Evolutionary conservation across 2,113 vertebrate species (phyloP), one percentile per base, ranked within the genome.

Genomic region (Jacana jacana): DNA sequence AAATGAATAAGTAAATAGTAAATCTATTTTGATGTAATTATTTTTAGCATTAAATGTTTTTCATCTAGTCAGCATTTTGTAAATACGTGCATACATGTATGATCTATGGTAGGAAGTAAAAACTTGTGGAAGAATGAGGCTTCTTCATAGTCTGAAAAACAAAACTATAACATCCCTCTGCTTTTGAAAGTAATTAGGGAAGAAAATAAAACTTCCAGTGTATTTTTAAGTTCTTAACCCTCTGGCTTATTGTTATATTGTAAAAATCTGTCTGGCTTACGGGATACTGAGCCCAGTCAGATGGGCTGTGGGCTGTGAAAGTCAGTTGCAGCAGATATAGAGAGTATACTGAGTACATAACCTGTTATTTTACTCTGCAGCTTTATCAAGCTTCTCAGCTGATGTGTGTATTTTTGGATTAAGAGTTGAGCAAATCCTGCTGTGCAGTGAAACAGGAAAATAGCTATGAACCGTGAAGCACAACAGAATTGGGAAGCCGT

Each of bases 371-470:
- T 80, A 54, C 88, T 94, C 54, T 92, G 77, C 51, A 70, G 12
- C 51, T 17, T 5, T 78, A 85, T 78, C 42, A 90, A 27, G 54
- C 69, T 94, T 84, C 35, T 90, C 75, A 75, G 37, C 54, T 70
- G 52, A 97, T 52, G 57, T 91, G 30, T 91, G 7, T 89, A 20
- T 86, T 96, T 96, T 92, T 93, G 44, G 40, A 63, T 98, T 93
- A 83, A 54, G 27, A 54, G 22, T 91, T 92, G 61, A 82, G 42
- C 58, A 88, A 80, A 84, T 88, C 25, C 35, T 64, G 39, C 75
- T 86, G 9, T 66, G 24, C 19, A 75, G n/a, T 31, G 65, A 81
- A 71, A 90, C 44, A 25, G 90, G 78, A 90, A 69, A 88, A 83
- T 58, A 75, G 73, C 70, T 60, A 10, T 46, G 52, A 92, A 48